These are phyloP conservation scores for Ictidomys tridecemlineatus DNA, from an alignment of 2,113 vertebrate species.

Conservation along the genomic window DNA sequence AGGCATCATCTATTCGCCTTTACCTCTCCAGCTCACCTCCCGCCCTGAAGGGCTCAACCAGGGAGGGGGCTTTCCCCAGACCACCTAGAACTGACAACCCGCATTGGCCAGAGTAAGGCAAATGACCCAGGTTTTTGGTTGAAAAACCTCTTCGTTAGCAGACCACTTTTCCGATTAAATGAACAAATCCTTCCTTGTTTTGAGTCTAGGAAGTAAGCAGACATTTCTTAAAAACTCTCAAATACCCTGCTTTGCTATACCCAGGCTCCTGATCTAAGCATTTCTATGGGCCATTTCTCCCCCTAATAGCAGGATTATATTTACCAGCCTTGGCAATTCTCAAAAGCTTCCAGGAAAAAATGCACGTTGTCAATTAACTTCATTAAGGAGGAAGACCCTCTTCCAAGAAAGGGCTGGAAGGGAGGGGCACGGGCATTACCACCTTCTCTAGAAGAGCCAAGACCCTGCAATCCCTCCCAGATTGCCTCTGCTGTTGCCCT, in stretches of 20 bases:
- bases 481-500: background rate
- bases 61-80: background rate
- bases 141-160: background rate
- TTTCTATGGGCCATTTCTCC: conserved; percentile 68
- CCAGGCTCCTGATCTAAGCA: conserved; percentile 75
- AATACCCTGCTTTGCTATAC: conserved; percentile 67
- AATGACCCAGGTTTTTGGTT: background rate
- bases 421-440: background rate
- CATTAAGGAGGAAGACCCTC: conserved; percentile 67
- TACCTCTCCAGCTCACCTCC: background rate
- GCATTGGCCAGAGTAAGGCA: background rate
- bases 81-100: conserved; percentile 8
- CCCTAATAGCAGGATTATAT: conserved; percentile 81
- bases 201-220: conserved; percentile 81
- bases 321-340: conserved; percentile 85
- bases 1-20: background rate
- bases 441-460: background rate
- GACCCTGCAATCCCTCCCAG: background rate
- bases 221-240: conserved; percentile 78
- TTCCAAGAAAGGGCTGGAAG: conserved; percentile 59
- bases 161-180: conserved; percentile 6
- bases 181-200: conserved; percentile 81
- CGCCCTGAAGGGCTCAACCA: background rate
- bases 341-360: conserved; percentile 81
- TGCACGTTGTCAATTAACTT: conserved; percentile 72